phyloP scores from a whole-genome alignment of 2,797 vertebrate species.

The Lacerta bilineata region DNA sequence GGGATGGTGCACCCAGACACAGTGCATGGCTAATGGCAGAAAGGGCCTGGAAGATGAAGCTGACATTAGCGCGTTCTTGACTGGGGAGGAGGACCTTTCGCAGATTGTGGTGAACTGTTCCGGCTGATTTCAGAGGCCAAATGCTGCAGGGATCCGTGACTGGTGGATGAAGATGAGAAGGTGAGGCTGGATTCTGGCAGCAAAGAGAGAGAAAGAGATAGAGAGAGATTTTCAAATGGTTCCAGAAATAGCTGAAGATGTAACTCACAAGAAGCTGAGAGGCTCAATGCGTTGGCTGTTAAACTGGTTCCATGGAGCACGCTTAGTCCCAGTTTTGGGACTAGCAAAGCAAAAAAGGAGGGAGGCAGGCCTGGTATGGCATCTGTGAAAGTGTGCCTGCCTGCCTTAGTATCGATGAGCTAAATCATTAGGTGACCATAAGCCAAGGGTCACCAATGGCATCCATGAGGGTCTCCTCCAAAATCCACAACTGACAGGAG shows the following conservation, averaged over 20 bases:
- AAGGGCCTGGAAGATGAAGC: rapidly evolving
- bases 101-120: rapidly evolving
- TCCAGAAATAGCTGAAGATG: rapidly evolving
- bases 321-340: background rate
- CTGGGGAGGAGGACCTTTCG: background rate
- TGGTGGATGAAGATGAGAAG: constrained; percentile 25
- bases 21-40: background rate
- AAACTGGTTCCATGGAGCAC: rapidly evolving
- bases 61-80: rapidly evolving
- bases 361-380: background rate
- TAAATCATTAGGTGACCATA: background rate
- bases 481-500: background rate
- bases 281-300: too few relatives aligned
- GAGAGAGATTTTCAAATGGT: background rate
- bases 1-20: background rate
- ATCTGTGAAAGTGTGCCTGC: too few relatives aligned
- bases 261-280: too few relatives aligned
- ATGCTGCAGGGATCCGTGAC: background rate
- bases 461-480: background rate
- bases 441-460: too few relatives aligned
- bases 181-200: constrained; percentile 19
- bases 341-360: background rate
- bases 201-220: background rate
- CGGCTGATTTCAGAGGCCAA: background rate
- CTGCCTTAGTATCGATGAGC: background rate